Evolutionary conservation across 2,113 vertebrate genomes (phyloP).

Genomic region (Cryptotis parvus): DNA sequence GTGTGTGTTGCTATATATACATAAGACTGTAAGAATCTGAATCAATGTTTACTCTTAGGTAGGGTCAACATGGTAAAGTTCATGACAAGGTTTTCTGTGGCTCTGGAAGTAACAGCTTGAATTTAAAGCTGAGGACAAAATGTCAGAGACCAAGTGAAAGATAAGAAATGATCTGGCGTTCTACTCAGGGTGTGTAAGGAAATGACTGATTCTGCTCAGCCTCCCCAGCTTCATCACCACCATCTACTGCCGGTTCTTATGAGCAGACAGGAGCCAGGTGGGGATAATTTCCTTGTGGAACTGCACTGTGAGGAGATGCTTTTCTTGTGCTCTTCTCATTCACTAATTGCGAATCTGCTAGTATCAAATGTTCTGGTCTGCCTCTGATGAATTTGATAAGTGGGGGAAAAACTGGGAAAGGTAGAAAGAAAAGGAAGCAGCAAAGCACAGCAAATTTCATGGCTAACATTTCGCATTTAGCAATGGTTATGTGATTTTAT

Average conservation of each 20-base stretch:
- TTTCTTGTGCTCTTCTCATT: background rate
- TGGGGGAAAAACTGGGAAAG: background rate
- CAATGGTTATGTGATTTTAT: background rate
- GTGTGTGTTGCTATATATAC: background rate
- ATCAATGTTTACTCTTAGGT: background rate
- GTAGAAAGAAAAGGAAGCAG: background rate
- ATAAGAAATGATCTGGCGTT: background rate
- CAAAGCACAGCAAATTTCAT: background rate
- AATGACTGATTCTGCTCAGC: background rate
- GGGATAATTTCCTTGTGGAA: background rate
- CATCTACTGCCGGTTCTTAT: background rate
- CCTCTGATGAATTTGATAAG: background rate
- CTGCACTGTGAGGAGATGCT: background rate
- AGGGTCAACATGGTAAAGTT: background rate
- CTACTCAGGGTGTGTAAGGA: background rate
- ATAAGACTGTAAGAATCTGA: background rate
- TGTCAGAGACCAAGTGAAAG: background rate
- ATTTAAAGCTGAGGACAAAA: slow-evolving; percentile 38
- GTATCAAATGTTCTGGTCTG: background rate
- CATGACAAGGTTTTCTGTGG: background rate
- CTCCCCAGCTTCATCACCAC: background rate
- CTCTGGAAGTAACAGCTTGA: background rate
- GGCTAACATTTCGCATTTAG: background rate
- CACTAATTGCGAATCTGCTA: background rate
- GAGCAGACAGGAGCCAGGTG: background rate